Evolutionary conservation across 2,797 vertebrate genomes (phyloP), one percentile per base, ranked within the genome.

Genomic region (Falco peregrinus): DNA sequence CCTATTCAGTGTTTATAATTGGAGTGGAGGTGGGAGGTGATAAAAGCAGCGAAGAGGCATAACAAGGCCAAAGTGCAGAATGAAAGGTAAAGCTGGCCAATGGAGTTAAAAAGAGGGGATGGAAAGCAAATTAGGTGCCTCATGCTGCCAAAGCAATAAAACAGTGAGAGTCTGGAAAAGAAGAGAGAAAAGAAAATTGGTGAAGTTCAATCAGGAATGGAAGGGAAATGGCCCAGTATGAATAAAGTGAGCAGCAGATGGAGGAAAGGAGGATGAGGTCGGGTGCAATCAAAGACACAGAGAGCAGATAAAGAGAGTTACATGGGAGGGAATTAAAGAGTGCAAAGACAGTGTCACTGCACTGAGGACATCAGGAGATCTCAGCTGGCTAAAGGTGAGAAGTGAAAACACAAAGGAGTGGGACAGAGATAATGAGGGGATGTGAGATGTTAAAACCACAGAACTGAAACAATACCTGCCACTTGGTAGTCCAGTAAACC

Each of bases 61-160:
- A 91, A 69, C 39, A 85, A 87, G 53, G 88, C 88, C 64, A 93
- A 83, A 77, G 57, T 90, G 83, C 0, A 90, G 57, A 90, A 39
- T 31, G 67, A 95, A 92, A 94, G 53, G 60, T 94, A 94, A 92
- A 92, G 73, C 35, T 91, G 68, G 71, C 29, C 92, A 83, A 83
- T 29, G 33, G 57, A 93, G 63, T 53, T 84, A 35, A 77, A 87
- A 64, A 90, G 82, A 60, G 28, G 26, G 21, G 37, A 83, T 65
- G 73, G 64, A 87, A 95, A 89, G 78, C 29, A 90, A 91, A 95
- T 94, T 76, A 95, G 81, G 63, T 21, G 59, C 31, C 54, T 87
- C 75, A 75, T 81, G 78, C 71, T 94, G 86, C 57, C 94, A 95
- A 84, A 93, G 73, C 57, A 85, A 93, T 90, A 93, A 90, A 94